Evolutionary conservation across 1,140 invertebrate genomes (phyloP).

Genomic region (Aphelinus certus): DNA sequence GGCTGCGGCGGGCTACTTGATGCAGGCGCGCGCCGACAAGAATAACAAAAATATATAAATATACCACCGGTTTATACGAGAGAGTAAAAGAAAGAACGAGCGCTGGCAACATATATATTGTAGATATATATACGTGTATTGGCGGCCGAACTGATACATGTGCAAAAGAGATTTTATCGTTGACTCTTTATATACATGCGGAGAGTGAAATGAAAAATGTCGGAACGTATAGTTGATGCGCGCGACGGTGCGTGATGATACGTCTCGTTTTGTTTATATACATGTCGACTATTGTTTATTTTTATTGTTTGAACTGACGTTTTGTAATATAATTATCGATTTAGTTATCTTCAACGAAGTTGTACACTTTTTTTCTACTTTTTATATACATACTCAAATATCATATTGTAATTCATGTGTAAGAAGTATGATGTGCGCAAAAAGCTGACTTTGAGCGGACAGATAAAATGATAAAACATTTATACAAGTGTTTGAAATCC

Average conservation of each 20-base stretch:
- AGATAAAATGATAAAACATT: constrained; percentile 23
- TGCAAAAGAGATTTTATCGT: constrained; percentile 1
- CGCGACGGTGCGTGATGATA: constrained; percentile 12
- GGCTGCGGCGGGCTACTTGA: constrained; percentile 16
- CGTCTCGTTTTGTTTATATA: constrained; percentile 30
- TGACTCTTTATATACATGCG: background rate
- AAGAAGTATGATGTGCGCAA: constrained; percentile 26
- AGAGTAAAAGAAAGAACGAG: constrained; percentile 19
- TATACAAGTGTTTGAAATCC: constrained; percentile 18
- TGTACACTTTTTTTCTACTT: too few species aligned
- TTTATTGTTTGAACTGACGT: too few species aligned
- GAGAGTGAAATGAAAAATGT: constrained; percentile 2
- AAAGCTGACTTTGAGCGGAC: constrained; percentile 23
- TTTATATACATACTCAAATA: too few species aligned
- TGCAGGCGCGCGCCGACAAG: constrained; percentile 28
- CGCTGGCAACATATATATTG: constrained; percentile 22
- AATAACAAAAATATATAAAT: constrained; percentile 32
- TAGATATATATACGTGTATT: constrained; percentile 9
- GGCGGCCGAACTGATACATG: background rate
- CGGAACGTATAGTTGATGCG: background rate
- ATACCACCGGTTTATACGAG: constrained; percentile 1
- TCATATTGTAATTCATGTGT: background rate
- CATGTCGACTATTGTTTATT: background rate
- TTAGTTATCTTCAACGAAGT: too few species aligned
- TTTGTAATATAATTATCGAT: too few species aligned